These are phyloP conservation scores for Eubucco bourcierii DNA, from an alignment of 2,113 vertebrate species.

Conservation along the genomic window DNA sequence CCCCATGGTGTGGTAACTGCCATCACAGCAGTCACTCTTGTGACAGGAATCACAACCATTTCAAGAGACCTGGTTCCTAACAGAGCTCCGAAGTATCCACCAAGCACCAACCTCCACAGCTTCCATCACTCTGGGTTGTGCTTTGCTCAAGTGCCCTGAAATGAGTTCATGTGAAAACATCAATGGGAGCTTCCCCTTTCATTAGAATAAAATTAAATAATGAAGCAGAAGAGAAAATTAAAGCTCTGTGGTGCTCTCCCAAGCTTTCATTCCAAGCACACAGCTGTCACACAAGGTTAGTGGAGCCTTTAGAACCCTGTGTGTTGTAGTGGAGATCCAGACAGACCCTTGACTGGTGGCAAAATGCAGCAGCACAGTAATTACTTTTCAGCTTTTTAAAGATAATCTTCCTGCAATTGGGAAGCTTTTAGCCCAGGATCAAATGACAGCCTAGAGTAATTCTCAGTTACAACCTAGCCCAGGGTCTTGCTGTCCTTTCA, in stretches of 20 bases:
- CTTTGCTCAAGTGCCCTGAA: not conserved
- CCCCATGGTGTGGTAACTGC: not conserved
- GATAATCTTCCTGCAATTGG: not conserved
- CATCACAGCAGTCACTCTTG: not conserved
- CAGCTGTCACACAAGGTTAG: not conserved
- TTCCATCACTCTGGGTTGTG: not conserved
- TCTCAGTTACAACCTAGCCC: not conserved
- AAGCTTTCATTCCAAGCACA: not conserved
- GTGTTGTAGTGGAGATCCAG: not conserved
- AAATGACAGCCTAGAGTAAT: not conserved
- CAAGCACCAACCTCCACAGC: not conserved
- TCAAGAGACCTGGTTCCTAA: not conserved
- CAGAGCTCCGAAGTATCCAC: not conserved
- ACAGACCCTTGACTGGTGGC: not conserved
- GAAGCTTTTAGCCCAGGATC: not conserved
- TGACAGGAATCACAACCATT: not conserved
- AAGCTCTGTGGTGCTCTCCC: not conserved
- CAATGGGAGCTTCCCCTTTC: not conserved
- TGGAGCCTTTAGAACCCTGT: not conserved
- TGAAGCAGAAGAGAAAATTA: not conserved
- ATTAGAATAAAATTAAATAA: not conserved
- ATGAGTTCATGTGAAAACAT: not conserved
- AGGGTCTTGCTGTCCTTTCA: not conserved
- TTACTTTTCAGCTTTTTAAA: not conserved
- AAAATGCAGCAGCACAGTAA: conserved; percentile 4